phyloP scores from a whole-genome alignment of 2,888 invertebrate species.

The Willowsia nigromaculata region DNA sequence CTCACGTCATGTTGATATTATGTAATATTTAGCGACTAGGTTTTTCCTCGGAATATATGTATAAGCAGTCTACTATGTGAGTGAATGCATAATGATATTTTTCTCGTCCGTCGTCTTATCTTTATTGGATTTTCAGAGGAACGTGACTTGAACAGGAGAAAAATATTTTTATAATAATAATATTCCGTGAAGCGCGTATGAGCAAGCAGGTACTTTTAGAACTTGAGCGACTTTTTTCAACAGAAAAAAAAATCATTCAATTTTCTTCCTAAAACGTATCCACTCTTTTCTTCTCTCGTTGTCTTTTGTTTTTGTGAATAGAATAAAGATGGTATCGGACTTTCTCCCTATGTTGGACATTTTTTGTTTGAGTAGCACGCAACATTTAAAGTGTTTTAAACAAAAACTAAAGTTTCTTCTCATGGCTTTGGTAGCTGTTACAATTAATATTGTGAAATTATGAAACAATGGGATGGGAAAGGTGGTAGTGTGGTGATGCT shows the following conservation, averaged over 20 bases:
- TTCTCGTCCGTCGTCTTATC: slow-evolving; percentile 14
- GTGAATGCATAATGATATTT: not conserved
- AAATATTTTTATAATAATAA: slow-evolving; percentile 3
- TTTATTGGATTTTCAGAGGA: slow-evolving; percentile 33
- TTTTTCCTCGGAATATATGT: not conserved
- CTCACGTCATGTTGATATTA: not conserved
- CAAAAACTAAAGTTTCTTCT: not conserved
- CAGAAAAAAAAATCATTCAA: not conserved
- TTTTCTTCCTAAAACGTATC: not conserved
- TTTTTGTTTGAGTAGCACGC: not conserved
- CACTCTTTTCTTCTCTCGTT: not conserved
- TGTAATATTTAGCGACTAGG: not conserved
- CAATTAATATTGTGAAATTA: slow-evolving; percentile 39
- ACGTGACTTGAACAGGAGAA: slow-evolving; percentile 23
- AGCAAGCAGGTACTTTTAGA: not conserved
- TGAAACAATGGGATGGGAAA: slow-evolving; percentile 14
- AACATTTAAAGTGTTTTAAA: not conserved
- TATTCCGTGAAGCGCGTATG: not conserved
- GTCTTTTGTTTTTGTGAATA: slow-evolving; percentile 33
- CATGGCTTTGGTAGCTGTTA: not conserved
- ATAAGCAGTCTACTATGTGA: not conserved
- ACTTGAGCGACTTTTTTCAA: not conserved
- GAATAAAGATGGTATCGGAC: slow-evolving; percentile 36
- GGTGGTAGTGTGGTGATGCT: slow-evolving; percentile 7
- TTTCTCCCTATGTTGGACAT: not conserved